A percentile compares a stretch with the other conserved stretches of the same genome.
phyloP scores from a whole-genome alignment of 2,888 invertebrate species.

The Caenorhabditis wallacei region DNA sequence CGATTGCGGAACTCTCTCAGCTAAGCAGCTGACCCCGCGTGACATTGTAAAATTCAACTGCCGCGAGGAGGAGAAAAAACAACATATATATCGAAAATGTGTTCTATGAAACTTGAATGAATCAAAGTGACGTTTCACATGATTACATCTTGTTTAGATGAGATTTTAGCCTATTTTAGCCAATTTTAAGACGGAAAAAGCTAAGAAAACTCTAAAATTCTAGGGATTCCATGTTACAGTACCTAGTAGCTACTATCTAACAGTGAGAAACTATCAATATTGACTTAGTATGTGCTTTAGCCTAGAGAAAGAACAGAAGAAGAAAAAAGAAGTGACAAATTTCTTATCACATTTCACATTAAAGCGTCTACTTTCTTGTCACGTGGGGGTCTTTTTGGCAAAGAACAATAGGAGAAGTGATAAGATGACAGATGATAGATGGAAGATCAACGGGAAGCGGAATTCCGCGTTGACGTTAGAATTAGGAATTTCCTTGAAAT shows the following conservation, averaged over 20 bases:
- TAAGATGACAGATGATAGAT: slow-evolving; percentile 3
- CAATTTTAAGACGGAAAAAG: too few species aligned
- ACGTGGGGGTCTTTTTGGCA: slow-evolving; percentile 44
- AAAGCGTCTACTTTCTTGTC: slow-evolving; percentile 45
- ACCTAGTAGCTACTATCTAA: too few species aligned
- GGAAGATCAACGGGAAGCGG: slow-evolving; percentile 23
- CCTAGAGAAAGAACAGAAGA: neutral
- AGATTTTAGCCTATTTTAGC: too few species aligned
- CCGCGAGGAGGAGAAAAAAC: neutral
- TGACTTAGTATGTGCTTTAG: slow-evolving; percentile 9
- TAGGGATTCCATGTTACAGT: too few species aligned
- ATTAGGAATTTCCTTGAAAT: too few species aligned
- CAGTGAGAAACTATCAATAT: slow-evolving; percentile 42
- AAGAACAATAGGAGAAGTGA: neutral
- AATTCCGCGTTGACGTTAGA: too few species aligned
- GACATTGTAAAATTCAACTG: slow-evolving; percentile 8
- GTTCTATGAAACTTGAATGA: slow-evolving; percentile 51
- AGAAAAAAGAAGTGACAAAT: slow-evolving; percentile 9
- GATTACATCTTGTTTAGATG: too few species aligned
- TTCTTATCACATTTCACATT: slow-evolving; percentile 24
- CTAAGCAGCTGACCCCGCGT: too few species aligned
- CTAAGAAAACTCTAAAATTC: too few species aligned
- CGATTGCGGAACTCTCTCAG: too few species aligned
- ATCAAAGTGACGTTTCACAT: neutral
- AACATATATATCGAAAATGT: slow-evolving; percentile 9